phyloP scores from a whole-genome alignment of 1,140 invertebrate genomes.

The Drosophila orosa region DNA sequence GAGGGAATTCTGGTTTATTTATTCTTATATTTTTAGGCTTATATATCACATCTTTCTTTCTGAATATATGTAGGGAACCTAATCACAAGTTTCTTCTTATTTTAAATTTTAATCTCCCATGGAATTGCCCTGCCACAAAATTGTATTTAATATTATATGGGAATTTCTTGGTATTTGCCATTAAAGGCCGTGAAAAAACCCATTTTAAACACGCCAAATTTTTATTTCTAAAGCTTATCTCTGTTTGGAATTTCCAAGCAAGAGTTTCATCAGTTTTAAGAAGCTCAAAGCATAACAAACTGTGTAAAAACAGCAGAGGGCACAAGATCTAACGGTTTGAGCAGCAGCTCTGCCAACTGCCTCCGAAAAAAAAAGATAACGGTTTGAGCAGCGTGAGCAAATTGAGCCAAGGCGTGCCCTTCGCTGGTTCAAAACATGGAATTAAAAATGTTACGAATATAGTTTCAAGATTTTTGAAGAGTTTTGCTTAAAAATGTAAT shows the following conservation, averaged over 20 bases:
- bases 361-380: too few species aligned
- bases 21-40: neutral
- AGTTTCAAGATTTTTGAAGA: too few species aligned
- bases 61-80: neutral
- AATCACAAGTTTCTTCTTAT: neutral
- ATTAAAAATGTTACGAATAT: too few species aligned
- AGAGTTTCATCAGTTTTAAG: neutral
- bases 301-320: too few species aligned
- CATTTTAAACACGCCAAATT: neutral
- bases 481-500: too few species aligned
- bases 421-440: too few species aligned
- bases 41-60: neutral
- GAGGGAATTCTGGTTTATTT: neutral
- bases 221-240: neutral
- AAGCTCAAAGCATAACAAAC: neutral
- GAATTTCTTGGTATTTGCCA: too few species aligned
- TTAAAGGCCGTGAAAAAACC: neutral
- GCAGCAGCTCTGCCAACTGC: too few species aligned
- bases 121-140: too few species aligned
- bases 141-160: neutral
- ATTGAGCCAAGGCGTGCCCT: too few species aligned
- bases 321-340: too few species aligned
- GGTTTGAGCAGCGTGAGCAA: too few species aligned
- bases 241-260: neutral
- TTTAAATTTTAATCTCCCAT: neutral